These are phyloP conservation scores for Apocrypta bakeri DNA, from an alignment of 1,140 invertebrate species.

Conservation along the genomic window DNA sequence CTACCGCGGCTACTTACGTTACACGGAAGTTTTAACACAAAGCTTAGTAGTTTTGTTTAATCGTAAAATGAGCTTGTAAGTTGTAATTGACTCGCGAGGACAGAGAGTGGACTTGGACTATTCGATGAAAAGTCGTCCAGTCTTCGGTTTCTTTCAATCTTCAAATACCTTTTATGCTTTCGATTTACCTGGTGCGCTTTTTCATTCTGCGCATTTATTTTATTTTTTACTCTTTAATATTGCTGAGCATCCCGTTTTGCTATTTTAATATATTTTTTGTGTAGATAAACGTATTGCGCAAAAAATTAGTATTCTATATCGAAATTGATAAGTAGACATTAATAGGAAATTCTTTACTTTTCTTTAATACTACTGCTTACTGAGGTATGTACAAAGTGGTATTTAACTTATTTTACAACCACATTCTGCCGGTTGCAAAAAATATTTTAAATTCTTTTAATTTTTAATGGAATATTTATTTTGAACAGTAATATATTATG, in stretches of 20 bases:
- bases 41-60: constrained; percentile 73
- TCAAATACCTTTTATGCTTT: constrained; percentile 72
- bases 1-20: constrained; percentile 80
- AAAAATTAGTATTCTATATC: constrained; percentile 69
- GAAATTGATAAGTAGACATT: constrained; percentile 65
- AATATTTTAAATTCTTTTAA: background rate
- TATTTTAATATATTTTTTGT: background rate
- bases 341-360: constrained; percentile 9
- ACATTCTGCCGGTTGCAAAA: background rate
- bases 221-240: constrained; percentile 43
- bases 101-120: constrained; percentile 70
- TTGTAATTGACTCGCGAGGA: constrained; percentile 65
- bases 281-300: background rate
- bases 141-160: constrained; percentile 72
- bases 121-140: constrained; percentile 72
- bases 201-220: constrained; percentile 70
- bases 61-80: constrained; percentile 73
- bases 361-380: background rate
- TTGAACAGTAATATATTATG: no score
- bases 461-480: no score
- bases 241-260: constrained; percentile 1
- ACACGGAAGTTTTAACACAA: constrained; percentile 75
- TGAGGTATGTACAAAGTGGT: background rate
- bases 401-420: no score
- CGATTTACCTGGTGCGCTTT: constrained; percentile 82